A percentile compares a stretch with the other conserved stretches of the same genome.
Conservation (phyloP, 2,797 vertebrate species). For the Sebastes taczanowskii region DNA sequence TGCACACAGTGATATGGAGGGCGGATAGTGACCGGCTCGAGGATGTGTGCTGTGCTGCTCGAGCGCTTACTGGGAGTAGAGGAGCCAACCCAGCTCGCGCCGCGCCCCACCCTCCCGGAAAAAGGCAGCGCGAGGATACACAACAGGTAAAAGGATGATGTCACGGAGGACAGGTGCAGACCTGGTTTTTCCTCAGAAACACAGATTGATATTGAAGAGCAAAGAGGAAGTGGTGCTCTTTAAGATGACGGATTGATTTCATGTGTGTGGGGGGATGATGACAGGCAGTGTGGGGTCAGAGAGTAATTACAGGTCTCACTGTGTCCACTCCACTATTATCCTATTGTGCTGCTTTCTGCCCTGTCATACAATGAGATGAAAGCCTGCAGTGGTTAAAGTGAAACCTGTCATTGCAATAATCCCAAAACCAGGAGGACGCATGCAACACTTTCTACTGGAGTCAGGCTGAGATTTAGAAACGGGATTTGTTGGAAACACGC, state of each 20-base stretch:
- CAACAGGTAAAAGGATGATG: slow-evolving; percentile 53
- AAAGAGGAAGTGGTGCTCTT: not conserved
- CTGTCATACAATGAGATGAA: not conserved
- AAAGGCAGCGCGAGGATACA: not conserved
- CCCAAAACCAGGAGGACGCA: not conserved
- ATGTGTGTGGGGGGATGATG: not conserved
- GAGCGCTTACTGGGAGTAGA: not conserved
- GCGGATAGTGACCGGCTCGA: not conserved
- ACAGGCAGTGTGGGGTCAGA: not conserved
- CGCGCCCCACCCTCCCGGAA: slow-evolving; percentile 52
- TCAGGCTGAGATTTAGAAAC: not conserved
- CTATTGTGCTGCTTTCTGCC: not conserved
- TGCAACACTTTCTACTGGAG: not conserved
- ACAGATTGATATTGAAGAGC: not conserved
- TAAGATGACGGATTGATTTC: not conserved
- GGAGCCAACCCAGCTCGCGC: not conserved
- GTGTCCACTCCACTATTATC: not conserved
- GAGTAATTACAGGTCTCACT: not conserved
- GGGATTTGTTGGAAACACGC: not conserved
- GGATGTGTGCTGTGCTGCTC: slow-evolving; percentile 4
- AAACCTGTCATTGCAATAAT: not conserved
- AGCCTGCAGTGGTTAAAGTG: not conserved
- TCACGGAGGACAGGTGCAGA: slow-evolving; percentile 47
- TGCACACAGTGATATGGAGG: not conserved
- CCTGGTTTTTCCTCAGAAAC: not conserved